Base-by-base conservation (phyloP, 2,888 invertebrate genomes). In the Andrena haemorrhoa region DNA sequence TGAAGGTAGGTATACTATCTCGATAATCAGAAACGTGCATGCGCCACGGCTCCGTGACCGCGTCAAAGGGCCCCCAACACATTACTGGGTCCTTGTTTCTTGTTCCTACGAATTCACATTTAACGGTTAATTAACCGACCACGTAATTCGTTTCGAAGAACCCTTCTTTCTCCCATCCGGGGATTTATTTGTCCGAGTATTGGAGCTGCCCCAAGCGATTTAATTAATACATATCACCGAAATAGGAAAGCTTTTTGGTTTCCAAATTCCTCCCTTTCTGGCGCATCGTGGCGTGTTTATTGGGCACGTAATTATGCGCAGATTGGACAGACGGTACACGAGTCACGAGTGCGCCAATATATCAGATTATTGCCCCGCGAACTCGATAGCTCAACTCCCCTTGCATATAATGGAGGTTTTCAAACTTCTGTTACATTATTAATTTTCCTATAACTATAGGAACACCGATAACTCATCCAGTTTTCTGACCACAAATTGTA, bases 101-200 rank as follows among this genome's bases (percentile, higher is more conserved):
- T 64, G 31, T 69, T 79, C 58, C 58, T 8, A 64, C 53, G 23
- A 66, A 65, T 60, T 71, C 56, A 10, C 70, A 75, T 75, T 83
- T 79, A 71, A 86, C 75, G 78, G 77, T 83, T 86, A 84, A 80
- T 80, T 73, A 51, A 63, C 65, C 51, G 73, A 66, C 16, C 75
- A 75, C 53, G 58, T 53, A 41, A 71, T 80, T 82, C 63, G 75
- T 80, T 83, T 74, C 56, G 69, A 7, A 47, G 31, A 35, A 23
- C 35, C 56, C 61, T 61, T 63, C 76, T 79, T 35, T 70, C 61
- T 41, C 61, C 68, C 61, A 41, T 41, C 4, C 41, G 2, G 12
- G 12, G 47, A 35, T 68, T 68, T 68, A 80, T 71, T 72, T 79
- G 53, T 41, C 29, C 41, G 16, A 16, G 0, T 26, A 29, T n/a